These are phyloP conservation scores for Drosophila yooni DNA, from an alignment of 2,888 invertebrate species.

Conservation along the genomic window DNA sequence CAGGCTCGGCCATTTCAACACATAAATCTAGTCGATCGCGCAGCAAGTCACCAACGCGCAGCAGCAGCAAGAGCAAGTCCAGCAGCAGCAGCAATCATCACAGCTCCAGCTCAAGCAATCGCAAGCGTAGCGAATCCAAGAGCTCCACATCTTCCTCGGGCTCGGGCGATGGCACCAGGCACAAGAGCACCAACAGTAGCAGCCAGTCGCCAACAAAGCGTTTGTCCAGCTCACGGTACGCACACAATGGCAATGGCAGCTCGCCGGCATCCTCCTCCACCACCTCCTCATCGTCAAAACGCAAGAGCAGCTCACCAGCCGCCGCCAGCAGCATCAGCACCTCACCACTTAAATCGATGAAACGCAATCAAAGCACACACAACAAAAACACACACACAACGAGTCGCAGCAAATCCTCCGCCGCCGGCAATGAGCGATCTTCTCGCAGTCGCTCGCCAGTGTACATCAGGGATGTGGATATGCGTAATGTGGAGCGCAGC, in stretches of 20 bases:
- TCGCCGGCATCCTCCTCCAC: conserved; percentile 48
- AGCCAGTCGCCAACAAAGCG: conserved; percentile 56
- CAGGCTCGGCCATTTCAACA: conserved; percentile 26
- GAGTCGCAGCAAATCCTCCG: conserved; percentile 30
- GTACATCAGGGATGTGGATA: conserved; percentile 76
- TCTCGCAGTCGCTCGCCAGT: conserved; percentile 83
- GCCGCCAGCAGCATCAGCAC: conserved; percentile 55
- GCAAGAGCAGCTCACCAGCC: conserved; percentile 81
- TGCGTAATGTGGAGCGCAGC: conserved; percentile 63
- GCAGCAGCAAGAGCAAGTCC: conserved; percentile 49
- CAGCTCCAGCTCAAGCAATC: conserved; percentile 61
- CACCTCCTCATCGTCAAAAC: conserved; percentile 48
- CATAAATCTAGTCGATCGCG: conserved; percentile 75
- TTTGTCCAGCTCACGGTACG: conserved; percentile 45
- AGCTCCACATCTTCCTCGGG: conserved; percentile 77
- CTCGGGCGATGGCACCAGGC: conserved; percentile 57
- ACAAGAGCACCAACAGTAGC: conserved; percentile 48
- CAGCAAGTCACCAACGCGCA: conserved; percentile 80
- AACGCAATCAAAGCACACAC: conserved; percentile 62
- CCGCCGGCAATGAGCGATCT: conserved; percentile 44
- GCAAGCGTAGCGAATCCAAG: conserved; percentile 80
- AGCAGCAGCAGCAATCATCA: conserved; percentile 57
- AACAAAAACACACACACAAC: conserved; percentile 59
- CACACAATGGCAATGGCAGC: conserved; percentile 62
- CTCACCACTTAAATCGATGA: neutral